These are phyloP conservation scores for Lethenteron reissneri DNA, from an alignment of 2,113 vertebrate genomes.

Conservation along the genomic window DNA sequence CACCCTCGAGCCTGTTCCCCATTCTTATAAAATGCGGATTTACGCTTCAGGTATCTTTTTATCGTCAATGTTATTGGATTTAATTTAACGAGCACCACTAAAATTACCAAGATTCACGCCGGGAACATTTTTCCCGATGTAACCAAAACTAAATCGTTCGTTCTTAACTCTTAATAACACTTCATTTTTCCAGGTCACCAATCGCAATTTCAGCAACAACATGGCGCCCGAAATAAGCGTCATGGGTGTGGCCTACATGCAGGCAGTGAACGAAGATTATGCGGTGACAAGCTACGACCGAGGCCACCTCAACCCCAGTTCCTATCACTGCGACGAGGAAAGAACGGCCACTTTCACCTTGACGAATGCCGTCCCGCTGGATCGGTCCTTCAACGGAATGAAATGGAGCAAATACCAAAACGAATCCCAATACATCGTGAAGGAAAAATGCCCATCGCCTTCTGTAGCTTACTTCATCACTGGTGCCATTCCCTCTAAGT, in stretches of 20 bases:
- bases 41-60: too few species aligned
- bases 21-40: too few species aligned
- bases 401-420: constrained; percentile 7
- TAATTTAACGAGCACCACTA: too few species aligned
- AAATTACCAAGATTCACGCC: too few species aligned
- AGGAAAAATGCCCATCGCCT: fast-evolving
- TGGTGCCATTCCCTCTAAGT: constrained; percentile 8
- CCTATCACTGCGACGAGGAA: constrained; percentile 3
- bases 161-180: too few species aligned
- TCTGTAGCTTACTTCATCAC: constrained; percentile 11
- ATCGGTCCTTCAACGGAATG: constrained; percentile 10
- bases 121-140: too few species aligned
- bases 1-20: too few species aligned
- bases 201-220: too few species aligned
- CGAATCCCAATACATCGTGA: background rate
- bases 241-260: background rate
- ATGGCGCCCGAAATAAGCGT: too few species aligned
- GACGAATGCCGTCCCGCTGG: constrained; percentile 13
- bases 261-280: constrained; percentile 11
- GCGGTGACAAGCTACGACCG: constrained; percentile 9
- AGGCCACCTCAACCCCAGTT: constrained; percentile 13
- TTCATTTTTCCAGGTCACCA: too few species aligned
- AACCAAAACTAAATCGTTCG: too few species aligned
- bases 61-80: too few species aligned
- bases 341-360: constrained; percentile 12